Evolutionary conservation across 2,888 invertebrate species (phyloP), one percentile per base, ranked within the genome.

Genomic region (Lacanobia wlatinum): DNA sequence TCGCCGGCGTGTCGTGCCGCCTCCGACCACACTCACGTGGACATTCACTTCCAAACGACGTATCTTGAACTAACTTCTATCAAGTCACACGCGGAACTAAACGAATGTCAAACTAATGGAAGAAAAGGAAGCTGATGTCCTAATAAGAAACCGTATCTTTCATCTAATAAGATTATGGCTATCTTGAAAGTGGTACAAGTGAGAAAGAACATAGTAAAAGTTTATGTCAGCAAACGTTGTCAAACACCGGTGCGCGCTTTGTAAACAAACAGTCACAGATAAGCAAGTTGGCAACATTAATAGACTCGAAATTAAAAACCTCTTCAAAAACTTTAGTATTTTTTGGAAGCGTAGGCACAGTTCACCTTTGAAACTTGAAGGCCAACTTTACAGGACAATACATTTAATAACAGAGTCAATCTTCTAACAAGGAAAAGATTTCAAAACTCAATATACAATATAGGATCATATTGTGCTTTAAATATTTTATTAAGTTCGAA

Each of bases 21-120:
- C 90, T 84, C 90, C 90, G 80, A 87, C 90, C 88, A 95, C 94
- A 90, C 92, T 93, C 91, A 96, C 95, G 86, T 89, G 92, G 89
- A 96, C 92, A 88, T 91, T 92, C 62, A 95, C 89, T 90, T 94
- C 92, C 69, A 92, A 89, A 74, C 92, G 94, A 79, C 89, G 74
- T 71, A 74, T 74, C 71, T 74, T 74, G 78, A 80, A 80, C 76
- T 70, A 82, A 74, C 76, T 78, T 78, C 62, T 76, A 70, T 59
- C 50, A 55, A 70, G 10, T 16, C 69, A 83, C 75, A 76, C 75
- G 67, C 69, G 73, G 80, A 74, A 76, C 43, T 62, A 74, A 81
- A 84, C 75, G 78, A 77, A 77, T 58, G 28, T 55, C 56, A 23
- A 52, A 50, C n/a, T 14, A 18, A 52, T 55, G 40, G 18, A 48